These are phyloP conservation scores for Smutsia temminckii DNA, from an alignment of 2,797 vertebrate species.

Conservation along the genomic window DNA sequence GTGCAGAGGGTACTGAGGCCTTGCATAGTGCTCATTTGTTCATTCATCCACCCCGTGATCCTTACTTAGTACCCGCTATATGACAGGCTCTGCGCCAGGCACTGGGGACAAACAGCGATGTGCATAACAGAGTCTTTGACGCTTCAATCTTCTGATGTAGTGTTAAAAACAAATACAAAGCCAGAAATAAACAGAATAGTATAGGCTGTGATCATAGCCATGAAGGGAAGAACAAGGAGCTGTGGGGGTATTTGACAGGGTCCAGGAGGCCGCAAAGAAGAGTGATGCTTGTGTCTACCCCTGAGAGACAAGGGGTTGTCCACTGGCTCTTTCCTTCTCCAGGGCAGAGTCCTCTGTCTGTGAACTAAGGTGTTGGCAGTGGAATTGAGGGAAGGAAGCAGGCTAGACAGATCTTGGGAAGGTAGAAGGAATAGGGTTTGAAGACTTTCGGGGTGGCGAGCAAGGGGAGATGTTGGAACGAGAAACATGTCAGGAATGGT, in stretches of 20 bases:
- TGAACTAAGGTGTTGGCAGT: not conserved
- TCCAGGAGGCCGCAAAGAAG: not conserved
- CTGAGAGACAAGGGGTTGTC: not conserved
- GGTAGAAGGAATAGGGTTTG: not conserved
- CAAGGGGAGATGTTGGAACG: rapidly evolving
- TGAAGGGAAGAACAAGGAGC: not conserved
- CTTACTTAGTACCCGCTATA: not conserved
- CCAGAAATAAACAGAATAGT: not conserved
- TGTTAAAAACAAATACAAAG: not conserved
- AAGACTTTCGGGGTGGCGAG: not conserved
- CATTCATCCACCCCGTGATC: not conserved
- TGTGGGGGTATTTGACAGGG: not conserved
- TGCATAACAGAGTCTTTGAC: not conserved
- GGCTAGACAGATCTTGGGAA: not conserved
- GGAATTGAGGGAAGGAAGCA: not conserved
- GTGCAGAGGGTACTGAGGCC: not conserved
- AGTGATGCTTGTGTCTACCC: not conserved
- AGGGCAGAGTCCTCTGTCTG: not conserved
- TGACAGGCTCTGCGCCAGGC: not conserved
- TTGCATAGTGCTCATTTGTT: not conserved
- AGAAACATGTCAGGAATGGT: not conserved
- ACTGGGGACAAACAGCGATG: not conserved
- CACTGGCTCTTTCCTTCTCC: not conserved
- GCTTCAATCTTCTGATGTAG: not conserved
- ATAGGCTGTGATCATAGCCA: not conserved